Base-by-base conservation (phyloP, 2,113 vertebrate species). In the Egretta garzetta region DNA sequence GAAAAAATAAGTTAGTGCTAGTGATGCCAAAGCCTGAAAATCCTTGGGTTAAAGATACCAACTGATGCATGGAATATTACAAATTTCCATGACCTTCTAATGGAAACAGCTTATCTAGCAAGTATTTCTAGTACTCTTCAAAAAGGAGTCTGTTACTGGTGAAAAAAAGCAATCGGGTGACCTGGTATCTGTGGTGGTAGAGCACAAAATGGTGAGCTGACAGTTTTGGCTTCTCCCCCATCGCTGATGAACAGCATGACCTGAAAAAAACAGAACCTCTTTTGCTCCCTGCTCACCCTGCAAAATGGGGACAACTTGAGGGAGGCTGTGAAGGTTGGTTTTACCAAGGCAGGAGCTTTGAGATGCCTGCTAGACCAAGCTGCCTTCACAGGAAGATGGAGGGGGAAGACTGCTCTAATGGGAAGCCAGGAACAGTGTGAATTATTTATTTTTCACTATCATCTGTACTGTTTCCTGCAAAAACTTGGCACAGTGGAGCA, bases 11-110 rank as follows among this genome's bases (percentile, higher is more conserved):
- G 67, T 85, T 88, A 62, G 10, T 83, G 23, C 10, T 83, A 82
- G 45, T 70, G 52, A 62, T 87, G 64, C 70, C 66, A 87, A 92
- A 95, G 60, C 37, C 76, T 91, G 70, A 87, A 92, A 95, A 73
- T 73, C 64, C 35, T 94, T 64, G 49, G 14, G 39, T 81, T 80
- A 95, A 86, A 92, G 39, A 72, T 53, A 45, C 35, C 33, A 74
- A 4, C 33, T 75, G 52, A 66, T 87, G 60, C 45, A 80, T 72
- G 64, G 62, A 93, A 75, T 91, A 87, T 75, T 81, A 75, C 39
- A 58, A 83, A 93, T 91, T 84, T 92, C 68, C 60, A 50, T n/a
- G 27, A 90, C 55, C 72, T 84, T 39, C 73, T 91, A 72, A 80
- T 72, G 68, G 70, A 88, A 94, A 90, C 9, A 63, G 20, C 26